phyloP scores from a whole-genome alignment of 2,888 invertebrate genomes.

The Mythimna vitellina region DNA sequence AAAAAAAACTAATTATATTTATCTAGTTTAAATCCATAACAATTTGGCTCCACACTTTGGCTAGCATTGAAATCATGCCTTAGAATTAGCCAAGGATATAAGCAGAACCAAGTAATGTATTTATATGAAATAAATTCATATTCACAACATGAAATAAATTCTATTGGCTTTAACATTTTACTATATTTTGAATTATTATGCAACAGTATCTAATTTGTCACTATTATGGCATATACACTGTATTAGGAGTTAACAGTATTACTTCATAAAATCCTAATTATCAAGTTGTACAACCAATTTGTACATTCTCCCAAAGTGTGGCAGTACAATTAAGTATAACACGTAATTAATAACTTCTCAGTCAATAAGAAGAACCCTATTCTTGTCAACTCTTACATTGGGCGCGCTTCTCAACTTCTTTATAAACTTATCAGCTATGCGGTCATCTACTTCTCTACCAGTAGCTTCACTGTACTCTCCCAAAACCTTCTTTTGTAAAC shows the following conservation, averaged over 20 bases:
- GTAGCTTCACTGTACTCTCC: slow-evolving; percentile 91
- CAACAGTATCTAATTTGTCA: slow-evolving; percentile 21
- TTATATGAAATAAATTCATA: slow-evolving; percentile 23
- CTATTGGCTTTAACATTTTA: slow-evolving; percentile 7
- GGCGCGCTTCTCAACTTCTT: slow-evolving; percentile 93
- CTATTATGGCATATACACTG: slow-evolving; percentile 26
- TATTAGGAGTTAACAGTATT: slow-evolving; percentile 31
- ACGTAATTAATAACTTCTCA: slow-evolving; percentile 55
- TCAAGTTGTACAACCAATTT: slow-evolving; percentile 27
- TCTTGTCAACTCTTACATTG: slow-evolving; percentile 91
- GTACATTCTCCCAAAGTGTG: slow-evolving; percentile 52
- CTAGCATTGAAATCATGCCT: slow-evolving; percentile 15
- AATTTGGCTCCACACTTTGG: slow-evolving; percentile 64
- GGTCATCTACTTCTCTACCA: slow-evolving; percentile 89
- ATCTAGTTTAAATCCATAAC: slow-evolving; percentile 33
- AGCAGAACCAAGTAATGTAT: slow-evolving; percentile 11
- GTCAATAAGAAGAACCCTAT: slow-evolving; percentile 88
- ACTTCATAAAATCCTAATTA: slow-evolving; percentile 20
- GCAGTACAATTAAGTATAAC: slow-evolving; percentile 37
- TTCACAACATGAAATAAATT: slow-evolving; percentile 28
- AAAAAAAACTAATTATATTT: slow-evolving; percentile 14
- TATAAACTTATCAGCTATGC: slow-evolving; percentile 93
- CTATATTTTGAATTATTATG: slow-evolving; percentile 39
- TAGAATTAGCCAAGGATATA: slow-evolving; percentile 4
- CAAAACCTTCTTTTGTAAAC: slow-evolving; percentile 94